Base-by-base conservation (phyloP, 2,113 vertebrate genomes). In the Laterallus jamaicensis region DNA sequence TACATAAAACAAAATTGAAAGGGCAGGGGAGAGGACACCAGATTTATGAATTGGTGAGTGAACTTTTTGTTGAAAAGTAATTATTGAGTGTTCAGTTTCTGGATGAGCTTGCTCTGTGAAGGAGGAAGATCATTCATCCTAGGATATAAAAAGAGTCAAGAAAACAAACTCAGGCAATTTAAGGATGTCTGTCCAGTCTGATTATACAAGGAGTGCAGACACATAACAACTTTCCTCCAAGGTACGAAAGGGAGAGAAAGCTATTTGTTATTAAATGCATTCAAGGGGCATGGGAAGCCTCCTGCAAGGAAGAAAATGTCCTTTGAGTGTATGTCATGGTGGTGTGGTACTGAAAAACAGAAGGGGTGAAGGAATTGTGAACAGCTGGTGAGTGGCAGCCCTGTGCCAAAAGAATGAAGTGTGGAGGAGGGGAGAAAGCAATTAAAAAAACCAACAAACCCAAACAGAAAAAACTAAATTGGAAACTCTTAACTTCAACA, bases 361-460 rank as follows among this genome's bases (percentile, higher is more conserved):
- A 91, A 88, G 73, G 84, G 62, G 62, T 92, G 74, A 92, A 95
- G 95, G 92, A 93, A 95, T 86, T 87, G 88, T 93, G 95, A 96
- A 95, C 96, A 97, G 96, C 97, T 97, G 97, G 94, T 92, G 71
- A 89, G 87, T 96, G 89, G 86, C 90, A 93, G 93, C 50, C 58
- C 92, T 84, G 28, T 73, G 82, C 92, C 84, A 85, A 92, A 96
- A 93, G 90, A 94, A 89, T 74, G 49, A 78, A 74, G 22, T 7
- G 56, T 63, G 92, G 88, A 90, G 93, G 86, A 82, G 84, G 79
- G 81, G 62, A 82, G 68, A 86, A 90, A 69, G 74, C 84, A 74
- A 80, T 80, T 88, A n/a, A 75, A 5, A 54, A 90, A 49, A 4
- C 0, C 0, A 35, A 35, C 3, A 4, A 0, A 0, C 3, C 40